Evolutionary conservation across 1,140 invertebrate genomes (phyloP).

Genomic region (Drosophila sp.): DNA sequence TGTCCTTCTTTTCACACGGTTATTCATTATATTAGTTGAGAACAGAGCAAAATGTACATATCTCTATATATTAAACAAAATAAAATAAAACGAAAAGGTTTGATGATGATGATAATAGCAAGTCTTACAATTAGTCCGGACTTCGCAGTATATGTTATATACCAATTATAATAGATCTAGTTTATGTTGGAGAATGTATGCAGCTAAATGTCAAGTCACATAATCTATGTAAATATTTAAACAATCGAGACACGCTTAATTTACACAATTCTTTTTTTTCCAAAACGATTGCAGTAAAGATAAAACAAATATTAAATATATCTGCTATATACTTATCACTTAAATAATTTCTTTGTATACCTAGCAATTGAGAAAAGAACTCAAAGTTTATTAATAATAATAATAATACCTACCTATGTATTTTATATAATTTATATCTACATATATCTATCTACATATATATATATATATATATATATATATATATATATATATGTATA

Average conservation of each 20-base stretch:
- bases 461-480: not conserved
- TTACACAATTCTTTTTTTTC: not conserved
- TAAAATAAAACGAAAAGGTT: not conserved
- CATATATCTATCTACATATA: not conserved
- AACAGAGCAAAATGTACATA: conserved; percentile 5
- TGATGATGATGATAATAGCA: not conserved
- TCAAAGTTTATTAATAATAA: conserved; percentile 2
- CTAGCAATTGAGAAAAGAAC: not conserved
- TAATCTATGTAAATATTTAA: conserved; percentile 4
- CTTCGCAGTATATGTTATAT: not conserved
- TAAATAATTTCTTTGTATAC: not conserved
- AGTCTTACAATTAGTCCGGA: not conserved
- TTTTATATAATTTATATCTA: conserved; percentile 13
- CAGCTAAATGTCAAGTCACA: not conserved
- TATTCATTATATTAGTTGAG: not conserved
- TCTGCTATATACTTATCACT: not conserved
- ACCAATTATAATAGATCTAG: not conserved
- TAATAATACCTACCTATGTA: not conserved
- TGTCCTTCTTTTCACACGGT: not conserved
- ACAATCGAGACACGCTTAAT: conserved; percentile 1
- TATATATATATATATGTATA: not conserved
- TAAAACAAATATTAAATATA: not conserved
- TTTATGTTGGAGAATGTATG: not conserved
- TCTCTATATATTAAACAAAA: not conserved
- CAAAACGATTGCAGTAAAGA: not conserved